Evolutionary conservation across 1,140 invertebrate species (phyloP), one percentile per base, ranked within the genome.

Genomic region (Schlechtendalia chinensis): DNA sequence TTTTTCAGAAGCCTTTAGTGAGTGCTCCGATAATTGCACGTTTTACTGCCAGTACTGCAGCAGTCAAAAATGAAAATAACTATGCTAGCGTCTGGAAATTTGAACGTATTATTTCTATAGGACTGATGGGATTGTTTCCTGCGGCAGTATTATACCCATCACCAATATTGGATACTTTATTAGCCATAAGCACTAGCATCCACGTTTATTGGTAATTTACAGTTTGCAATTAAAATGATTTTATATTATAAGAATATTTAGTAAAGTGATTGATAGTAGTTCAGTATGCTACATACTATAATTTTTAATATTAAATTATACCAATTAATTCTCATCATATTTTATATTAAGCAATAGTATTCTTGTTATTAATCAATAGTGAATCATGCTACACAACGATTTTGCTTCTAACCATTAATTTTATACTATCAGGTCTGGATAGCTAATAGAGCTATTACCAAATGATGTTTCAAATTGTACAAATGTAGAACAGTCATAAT

Each of bases 121-220:
- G 56, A 17, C 58, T 79, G 12, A 27, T 79, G 24, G 54, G 54
- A n/a, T 79, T 79, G 39, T 79, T 79, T 50, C 75, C 75, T 19
- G 75, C 58, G 2, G 58, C 75, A 19, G 14, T 79, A 24, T 24
- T 79, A 12, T 79, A 79, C 61, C 24, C 75, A 50, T 79, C 75
- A 19, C 75, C 5, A 59, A 50, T 50, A 39, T 1, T 63, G 1
- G 75, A 79, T 11, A 63, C 75, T 45, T 79, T 79, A 63, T 63
- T 79, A 29, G 75, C 75, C 27, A 22, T 19, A 19, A 63, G 75
- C 27, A 59, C 45, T 27, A 61, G 32, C 29, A 22, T 79, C 5
- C 75, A 79, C 14, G 32, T 61, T 47, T 79, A 79, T 16, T 79
- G 75, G 75, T 79, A 79, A 69, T 19, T 61, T 29, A 29, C 27